Conservation (phyloP, 92 coral and sea anemone genomes). For the Palythoa grandiflora region DNA sequence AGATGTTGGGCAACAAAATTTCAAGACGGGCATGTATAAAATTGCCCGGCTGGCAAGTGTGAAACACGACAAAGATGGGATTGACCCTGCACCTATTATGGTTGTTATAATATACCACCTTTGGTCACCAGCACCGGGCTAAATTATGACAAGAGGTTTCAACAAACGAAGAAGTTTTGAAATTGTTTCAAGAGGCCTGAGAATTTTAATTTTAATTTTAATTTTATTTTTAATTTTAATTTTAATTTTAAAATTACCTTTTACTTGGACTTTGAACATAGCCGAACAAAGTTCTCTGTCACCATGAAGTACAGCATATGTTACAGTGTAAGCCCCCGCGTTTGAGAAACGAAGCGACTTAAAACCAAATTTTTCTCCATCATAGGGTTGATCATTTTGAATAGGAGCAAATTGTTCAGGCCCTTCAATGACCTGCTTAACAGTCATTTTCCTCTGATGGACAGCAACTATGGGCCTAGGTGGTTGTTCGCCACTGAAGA, state of each 20-base stretch:
- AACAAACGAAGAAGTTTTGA: too few relatives aligned
- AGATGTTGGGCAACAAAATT: too few relatives aligned
- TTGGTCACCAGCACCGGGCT: neutral
- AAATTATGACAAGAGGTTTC: neutral
- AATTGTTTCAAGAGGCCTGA: neutral
- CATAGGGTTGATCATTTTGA: conserved; percentile 80
- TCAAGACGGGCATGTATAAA: too few relatives aligned
- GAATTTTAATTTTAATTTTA: too few relatives aligned
- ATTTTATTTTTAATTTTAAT: too few relatives aligned
- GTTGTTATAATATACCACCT: neutral
- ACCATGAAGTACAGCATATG: conserved; percentile 72
- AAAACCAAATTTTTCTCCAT: conserved; percentile 85
- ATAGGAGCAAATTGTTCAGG: conserved; percentile 77
- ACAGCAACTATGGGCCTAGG: conserved; percentile 70
- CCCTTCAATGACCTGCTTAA: conserved; percentile 78
- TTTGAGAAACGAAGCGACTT: conserved; percentile 80
- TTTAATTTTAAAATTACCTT: too few relatives aligned
- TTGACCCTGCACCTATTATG: too few relatives aligned
- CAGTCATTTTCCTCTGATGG: conserved; percentile 77
- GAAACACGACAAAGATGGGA: too few relatives aligned
- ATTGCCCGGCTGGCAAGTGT: too few relatives aligned
- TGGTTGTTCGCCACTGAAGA: conserved; percentile 83
- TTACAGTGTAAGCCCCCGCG: conserved; percentile 68
- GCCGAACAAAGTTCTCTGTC: conserved; percentile 79
- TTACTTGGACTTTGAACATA: conserved; percentile 70